Base-by-base conservation (phyloP, 2,113 vertebrate species). In the Pachycephala philippinensis region DNA sequence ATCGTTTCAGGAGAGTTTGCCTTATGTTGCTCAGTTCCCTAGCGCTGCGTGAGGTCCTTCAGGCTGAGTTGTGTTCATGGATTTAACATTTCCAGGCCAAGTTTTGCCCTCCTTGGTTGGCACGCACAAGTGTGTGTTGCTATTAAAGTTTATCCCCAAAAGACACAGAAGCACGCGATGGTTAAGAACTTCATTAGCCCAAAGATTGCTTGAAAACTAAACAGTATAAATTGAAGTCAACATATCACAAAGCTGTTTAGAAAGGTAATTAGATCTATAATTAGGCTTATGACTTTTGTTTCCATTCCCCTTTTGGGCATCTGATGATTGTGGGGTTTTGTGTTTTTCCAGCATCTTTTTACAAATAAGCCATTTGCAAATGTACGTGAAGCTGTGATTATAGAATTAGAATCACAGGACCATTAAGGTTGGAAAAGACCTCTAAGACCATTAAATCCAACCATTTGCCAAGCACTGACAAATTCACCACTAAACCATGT, bases 281-380 rank as follows among this genome's bases (percentile, higher is more conserved):
- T 93, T 89, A 95, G 66, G 47, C 85, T 76, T 81, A 82, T 50
- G 44, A 65, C 54, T 91, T 86, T 39, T 88, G 77, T 33, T 96
- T 82, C 56, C 8, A 7, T 97, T 98, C 95, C 96, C 97, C 97
- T 74, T 92, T 87, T 71, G 30, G 24, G 53, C 75, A 88, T 93
- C 91, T 95, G 78, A 52, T 72, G 90, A 79, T 72, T 93, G 76
- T 84, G 93, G 75, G 66, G 30, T 96, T 97, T 96, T 91, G 94
- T 90, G 39, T 60, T 72, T 71, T 96, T 96, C 94, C 96, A 96
- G 96, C 66, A 53, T 87, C 86, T 93, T 95, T 90, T 92, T 90
- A 87, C 87, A 96, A 95, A 86, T 89, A 90, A 88, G 79, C 91
- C 60, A 16, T 87, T 97, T 91, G 76, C 79, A 91, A 65, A 83